Conservation (phyloP, 2,797 vertebrate genomes). For the Chaunax sp. region DNA sequence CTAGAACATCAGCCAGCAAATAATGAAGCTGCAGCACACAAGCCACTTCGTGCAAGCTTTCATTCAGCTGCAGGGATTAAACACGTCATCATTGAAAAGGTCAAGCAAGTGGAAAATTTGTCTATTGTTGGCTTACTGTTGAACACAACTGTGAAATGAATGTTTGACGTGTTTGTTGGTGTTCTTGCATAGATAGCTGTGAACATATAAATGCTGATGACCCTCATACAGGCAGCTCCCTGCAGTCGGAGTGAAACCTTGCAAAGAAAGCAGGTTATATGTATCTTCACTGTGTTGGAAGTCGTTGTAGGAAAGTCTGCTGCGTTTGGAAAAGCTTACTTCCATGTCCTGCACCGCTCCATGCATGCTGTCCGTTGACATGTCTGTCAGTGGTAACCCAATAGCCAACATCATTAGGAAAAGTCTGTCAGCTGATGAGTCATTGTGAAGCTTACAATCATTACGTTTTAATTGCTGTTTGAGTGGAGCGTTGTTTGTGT, state of each 20-base stretch:
- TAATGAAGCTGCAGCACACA: constrained; percentile 50
- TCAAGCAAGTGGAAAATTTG: constrained; percentile 65
- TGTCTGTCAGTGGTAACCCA: constrained; percentile 70
- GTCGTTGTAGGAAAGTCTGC: constrained; percentile 71
- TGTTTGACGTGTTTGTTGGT: constrained; percentile 58
- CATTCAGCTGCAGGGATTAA: constrained; percentile 52
- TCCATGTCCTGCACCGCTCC: constrained; percentile 68
- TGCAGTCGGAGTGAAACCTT: constrained; percentile 37
- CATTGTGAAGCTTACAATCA: constrained; percentile 64
- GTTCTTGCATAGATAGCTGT: constrained; percentile 46
- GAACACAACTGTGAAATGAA: constrained; percentile 58
- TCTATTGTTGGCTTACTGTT: constrained; percentile 59
- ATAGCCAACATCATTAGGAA: constrained; percentile 65
- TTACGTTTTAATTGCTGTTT: constrained; percentile 73
- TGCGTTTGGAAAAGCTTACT: constrained; percentile 70
- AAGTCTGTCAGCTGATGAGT: constrained; percentile 72
- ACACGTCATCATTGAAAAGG: constrained; percentile 52
- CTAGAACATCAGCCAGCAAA: constrained; percentile 40
- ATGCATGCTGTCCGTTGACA: constrained; percentile 67
- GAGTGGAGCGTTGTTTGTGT: constrained; percentile 57
- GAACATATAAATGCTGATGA: constrained; percentile 37
- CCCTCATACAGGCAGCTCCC: constrained; percentile 59
- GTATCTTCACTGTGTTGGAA: constrained; percentile 56
- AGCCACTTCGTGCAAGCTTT: constrained; percentile 56
- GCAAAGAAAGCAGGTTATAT: constrained; percentile 52